These are phyloP conservation scores for Dioctria rufipes DNA, from an alignment of 2,888 invertebrate species.

Conservation along the genomic window DNA sequence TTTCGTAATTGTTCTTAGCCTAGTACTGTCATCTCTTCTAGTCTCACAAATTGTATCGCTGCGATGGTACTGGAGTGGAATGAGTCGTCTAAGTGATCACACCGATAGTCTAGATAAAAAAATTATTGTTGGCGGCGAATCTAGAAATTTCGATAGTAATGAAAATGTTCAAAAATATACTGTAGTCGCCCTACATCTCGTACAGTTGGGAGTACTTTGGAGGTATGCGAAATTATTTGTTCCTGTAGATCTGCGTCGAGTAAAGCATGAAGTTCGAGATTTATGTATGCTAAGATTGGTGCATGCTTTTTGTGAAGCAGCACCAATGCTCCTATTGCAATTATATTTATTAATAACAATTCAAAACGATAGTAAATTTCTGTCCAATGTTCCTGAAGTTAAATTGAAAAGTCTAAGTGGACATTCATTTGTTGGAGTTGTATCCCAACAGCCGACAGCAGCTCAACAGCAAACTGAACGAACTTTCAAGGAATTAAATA, in stretches of 20 bases:
- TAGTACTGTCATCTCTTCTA: conserved; percentile 81
- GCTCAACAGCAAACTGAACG: conserved; percentile 65
- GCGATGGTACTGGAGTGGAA: conserved; percentile 78
- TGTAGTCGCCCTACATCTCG: conserved; percentile 77
- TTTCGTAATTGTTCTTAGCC: conserved; percentile 79
- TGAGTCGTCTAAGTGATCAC: conserved; percentile 36
- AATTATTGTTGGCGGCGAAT: conserved; percentile 30
- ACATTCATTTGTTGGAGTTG: conserved; percentile 56
- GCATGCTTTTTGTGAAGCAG: conserved; percentile 90
- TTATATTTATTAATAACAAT: conserved; percentile 79
- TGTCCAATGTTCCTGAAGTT: conserved; percentile 63
- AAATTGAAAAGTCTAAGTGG: conserved; percentile 62
- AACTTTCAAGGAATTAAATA: conserved; percentile 82
- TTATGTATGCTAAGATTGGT: conserved; percentile 84
- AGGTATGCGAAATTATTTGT: conserved; percentile 88
- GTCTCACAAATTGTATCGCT: conserved; percentile 84
- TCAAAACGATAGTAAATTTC: conserved; percentile 65
- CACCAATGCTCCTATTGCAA: conserved; percentile 89
- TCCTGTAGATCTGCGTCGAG: conserved; percentile 85
- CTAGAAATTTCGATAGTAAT: conserved; percentile 61
- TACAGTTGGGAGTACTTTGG: conserved; percentile 83
- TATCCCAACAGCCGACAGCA: conserved; percentile 60
- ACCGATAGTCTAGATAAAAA: conserved; percentile 51
- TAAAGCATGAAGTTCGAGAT: conserved; percentile 86
- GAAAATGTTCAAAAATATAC: conserved; percentile 65